Evolutionary conservation across 2,888 invertebrate genomes (phyloP), one percentile per base, ranked within the genome.

Genomic region (Quadriops clusia): DNA sequence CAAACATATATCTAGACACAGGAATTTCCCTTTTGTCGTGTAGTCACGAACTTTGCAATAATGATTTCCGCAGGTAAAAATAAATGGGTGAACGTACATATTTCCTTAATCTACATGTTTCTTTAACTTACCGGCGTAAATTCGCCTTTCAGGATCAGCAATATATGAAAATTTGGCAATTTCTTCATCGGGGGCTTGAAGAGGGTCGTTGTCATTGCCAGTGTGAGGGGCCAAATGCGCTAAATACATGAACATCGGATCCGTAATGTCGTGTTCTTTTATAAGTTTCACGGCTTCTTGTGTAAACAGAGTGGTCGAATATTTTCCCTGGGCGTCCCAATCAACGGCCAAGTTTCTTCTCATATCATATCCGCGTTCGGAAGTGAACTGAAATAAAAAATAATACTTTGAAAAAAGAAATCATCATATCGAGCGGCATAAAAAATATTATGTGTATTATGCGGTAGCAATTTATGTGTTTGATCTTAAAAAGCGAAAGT

Each of bases 131-230:
- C 81, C 80, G 30, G 82, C 82, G 58, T 75, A 83, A 20, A 67
- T 67, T 45, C 77, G 60, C 29, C 81, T 58, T 32, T 74, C 68
- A 1, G 67, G 66, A 56, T 85, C 73, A 21, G 65, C 48, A 17
- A 86, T 83, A 47, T 81, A 64, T 0, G 61, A 46, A 49, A 81
- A 82, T 49, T 73, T 74, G 1, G 72, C 65, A 3, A 82, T 65
- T 48, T 75, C 77, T 38, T 77, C 73, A 41, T 69, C 65, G 0
- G 83, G 83, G 0, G 83, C 84, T 58, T 85, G 80, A 20, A 83
- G 59, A 2, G 74, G 73, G 32, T 68, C 61, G 30, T 67, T 57
- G 5, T 58, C 53, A 46, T 76, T 77, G 2, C 72, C 77, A n/a
- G 72, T 67, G 53, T 82, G 81, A 0, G 76, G 74, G 0, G 80